Percentiles rank a stretch among this genome's conserved stretches.
Evolutionary conservation across 2,888 invertebrate genomes (phyloP).

Genomic region (Euspilapteryx auroguttella): DNA sequence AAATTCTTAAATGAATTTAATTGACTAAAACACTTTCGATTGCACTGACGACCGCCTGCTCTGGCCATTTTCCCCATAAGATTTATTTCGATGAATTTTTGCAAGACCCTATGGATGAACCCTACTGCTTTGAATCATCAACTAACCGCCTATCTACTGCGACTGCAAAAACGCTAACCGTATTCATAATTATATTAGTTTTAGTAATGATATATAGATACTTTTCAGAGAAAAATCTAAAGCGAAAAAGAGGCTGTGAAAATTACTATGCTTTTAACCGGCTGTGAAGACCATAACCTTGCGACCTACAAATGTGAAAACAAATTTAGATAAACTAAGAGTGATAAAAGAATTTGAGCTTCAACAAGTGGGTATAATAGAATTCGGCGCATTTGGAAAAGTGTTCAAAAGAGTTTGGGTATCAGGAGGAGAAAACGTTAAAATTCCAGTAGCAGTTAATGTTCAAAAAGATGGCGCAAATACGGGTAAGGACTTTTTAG

Average conservation of each 20-base stretch:
- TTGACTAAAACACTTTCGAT: slow-evolving; percentile 72
- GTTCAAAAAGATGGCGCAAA: slow-evolving; percentile 77
- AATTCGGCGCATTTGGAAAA: slow-evolving; percentile 86
- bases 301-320: slow-evolving; percentile 78
- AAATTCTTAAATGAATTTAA: slow-evolving; percentile 57
- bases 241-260: slow-evolving; percentile 79
- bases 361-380: slow-evolving; percentile 76
- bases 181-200: slow-evolving; percentile 33
- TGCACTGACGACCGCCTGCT: slow-evolving; percentile 78
- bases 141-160: slow-evolving; percentile 12
- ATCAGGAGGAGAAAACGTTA: slow-evolving; percentile 77
- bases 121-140: slow-evolving; percentile 66
- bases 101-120: slow-evolving; percentile 34
- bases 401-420: slow-evolving; percentile 88
- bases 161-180: slow-evolving; percentile 9
- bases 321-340: slow-evolving; percentile 79
- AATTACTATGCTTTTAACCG: slow-evolving; percentile 78
- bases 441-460: slow-evolving; percentile 89
- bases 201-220: slow-evolving; percentile 37
- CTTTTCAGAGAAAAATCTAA: slow-evolving; percentile 63
- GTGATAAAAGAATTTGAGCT: slow-evolving; percentile 86
- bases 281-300: slow-evolving; percentile 80
- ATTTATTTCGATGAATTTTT: slow-evolving; percentile 61
- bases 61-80: slow-evolving; percentile 67
- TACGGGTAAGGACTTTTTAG: slow-evolving; percentile 81